Evolutionary conservation across 2,113 vertebrate species (phyloP), one percentile per base, ranked within the genome.

Genomic region (Vidua macroura): DNA sequence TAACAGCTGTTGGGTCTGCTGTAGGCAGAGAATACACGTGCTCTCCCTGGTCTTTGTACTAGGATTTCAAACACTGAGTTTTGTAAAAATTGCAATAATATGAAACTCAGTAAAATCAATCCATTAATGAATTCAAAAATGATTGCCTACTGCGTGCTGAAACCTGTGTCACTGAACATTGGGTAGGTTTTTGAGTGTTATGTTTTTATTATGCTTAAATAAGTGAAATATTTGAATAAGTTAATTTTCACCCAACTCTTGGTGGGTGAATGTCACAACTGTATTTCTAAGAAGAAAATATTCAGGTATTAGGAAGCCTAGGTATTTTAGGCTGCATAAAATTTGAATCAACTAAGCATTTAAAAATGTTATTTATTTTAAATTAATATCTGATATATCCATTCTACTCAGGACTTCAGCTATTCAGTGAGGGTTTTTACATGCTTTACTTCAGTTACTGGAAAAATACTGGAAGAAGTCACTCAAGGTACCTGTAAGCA

Each of bases 391-490:
- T 13, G 4, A 27, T 74, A n/a, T 22, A 76, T 82, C 44, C 8
- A 1, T 91, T 91, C 44, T 68, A 52, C 11, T 28, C 20, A 72
- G n/a, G n/a, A 56, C n/a, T 82, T 67, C 4, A 76, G 55, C 67
- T 77, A 17, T 73, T 90, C 33, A 30, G 28, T 76, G 44, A 80
- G 25, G 37, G 67, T 80, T 93, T 58, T 85, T 73, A 7, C 8
- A 10, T 30, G 20, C 6, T 87, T 67, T 43, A 39, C 44, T 92
- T 88, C 20, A 88, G 1, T 77, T 94, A 70, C 67, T 85, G 67
- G 49, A 83, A 91, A 95, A 93, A 60, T 68, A 64, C 43, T 74
- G n/a, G 46, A 90, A 93, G 66, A 74, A 83, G 59, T 67, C 64
- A 24, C n/a, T 86, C 52, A 83, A 93, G 52, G 39, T 83, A 82